Percentiles rank a stretch among this genome's conserved stretches.
These are phyloP conservation scores for Odontophorus gujanensis DNA, from an alignment of 2,113 vertebrate species.

Conservation along the genomic window DNA sequence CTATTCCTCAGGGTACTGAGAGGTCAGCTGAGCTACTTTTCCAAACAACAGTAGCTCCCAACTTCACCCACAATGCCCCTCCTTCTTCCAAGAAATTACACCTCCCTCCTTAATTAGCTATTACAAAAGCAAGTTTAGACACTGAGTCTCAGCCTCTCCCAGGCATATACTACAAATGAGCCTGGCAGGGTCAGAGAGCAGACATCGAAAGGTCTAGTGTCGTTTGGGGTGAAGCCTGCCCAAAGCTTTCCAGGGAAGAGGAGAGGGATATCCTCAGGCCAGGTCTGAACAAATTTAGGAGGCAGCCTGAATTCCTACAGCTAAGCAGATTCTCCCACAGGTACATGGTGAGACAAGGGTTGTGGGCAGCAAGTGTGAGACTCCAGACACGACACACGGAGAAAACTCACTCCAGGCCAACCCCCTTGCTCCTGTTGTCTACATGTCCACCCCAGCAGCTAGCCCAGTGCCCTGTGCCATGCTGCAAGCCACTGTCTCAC, in stretches of 20 bases:
- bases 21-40: not conserved
- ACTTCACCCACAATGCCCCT: not conserved
- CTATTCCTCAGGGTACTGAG: not conserved
- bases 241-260: not conserved
- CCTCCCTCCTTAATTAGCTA: not conserved
- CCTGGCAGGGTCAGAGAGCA: not conserved
- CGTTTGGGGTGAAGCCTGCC: not conserved
- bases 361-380: fast-evolving
- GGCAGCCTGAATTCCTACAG: not conserved
- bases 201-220: not conserved
- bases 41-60: not conserved
- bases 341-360: not conserved
- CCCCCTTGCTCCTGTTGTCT: not conserved
- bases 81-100: not conserved
- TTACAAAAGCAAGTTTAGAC: not conserved
- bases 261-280: not conserved
- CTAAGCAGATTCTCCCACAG: not conserved
- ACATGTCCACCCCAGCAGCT: not conserved
- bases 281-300: not conserved
- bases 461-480: not conserved
- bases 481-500: slow-evolving; percentile 65
- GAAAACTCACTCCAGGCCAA: not conserved
- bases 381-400: not conserved
- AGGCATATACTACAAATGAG: not conserved
- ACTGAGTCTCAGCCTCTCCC: not conserved